Conservation (phyloP, 2,888 invertebrate species). For the Dyspetes luteomarginatus region DNA sequence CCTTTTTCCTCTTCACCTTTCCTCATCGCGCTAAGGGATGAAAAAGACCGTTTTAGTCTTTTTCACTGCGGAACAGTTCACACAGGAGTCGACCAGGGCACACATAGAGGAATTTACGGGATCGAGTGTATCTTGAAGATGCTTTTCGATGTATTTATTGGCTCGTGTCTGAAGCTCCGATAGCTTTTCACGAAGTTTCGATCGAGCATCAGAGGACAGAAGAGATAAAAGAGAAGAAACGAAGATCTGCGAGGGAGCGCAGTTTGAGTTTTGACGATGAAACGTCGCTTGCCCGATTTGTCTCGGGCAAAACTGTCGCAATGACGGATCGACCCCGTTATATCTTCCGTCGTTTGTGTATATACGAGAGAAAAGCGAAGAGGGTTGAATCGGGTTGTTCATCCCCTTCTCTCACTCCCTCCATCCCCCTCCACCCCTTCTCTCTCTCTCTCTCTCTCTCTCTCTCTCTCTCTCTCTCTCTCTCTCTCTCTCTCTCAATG, state of each 20-base stretch:
- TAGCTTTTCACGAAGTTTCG: constrained; percentile 42
- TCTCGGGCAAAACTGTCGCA: constrained; percentile 64
- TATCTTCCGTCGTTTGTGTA: constrained; percentile 67
- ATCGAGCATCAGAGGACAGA: constrained; percentile 29
- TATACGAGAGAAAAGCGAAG: constrained; percentile 12
- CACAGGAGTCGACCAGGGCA: not conserved
- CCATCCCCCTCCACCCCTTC: not conserved
- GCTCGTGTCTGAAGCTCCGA: constrained; percentile 38
- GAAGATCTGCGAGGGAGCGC: no score
- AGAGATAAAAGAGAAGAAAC: not conserved
- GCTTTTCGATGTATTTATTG: constrained; percentile 62
- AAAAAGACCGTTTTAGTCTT: constrained; percentile 59
- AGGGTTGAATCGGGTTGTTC: not conserved
- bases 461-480: not conserved
- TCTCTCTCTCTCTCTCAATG: not conserved
- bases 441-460: not conserved
- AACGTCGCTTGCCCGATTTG: constrained; percentile 64
- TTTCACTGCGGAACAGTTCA: constrained; percentile 32
- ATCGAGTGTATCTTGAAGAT: constrained; percentile 29
- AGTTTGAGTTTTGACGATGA: constrained; percentile 47
- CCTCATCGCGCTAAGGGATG: constrained; percentile 30
- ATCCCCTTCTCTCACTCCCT: no score
- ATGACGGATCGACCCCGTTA: constrained; percentile 75
- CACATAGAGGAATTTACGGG: not conserved
- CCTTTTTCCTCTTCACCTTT: constrained; percentile 23